These are phyloP conservation scores for Stylophora pistillata DNA, from an alignment of 64 coral and sea anemone species.

Conservation along the genomic window DNA sequence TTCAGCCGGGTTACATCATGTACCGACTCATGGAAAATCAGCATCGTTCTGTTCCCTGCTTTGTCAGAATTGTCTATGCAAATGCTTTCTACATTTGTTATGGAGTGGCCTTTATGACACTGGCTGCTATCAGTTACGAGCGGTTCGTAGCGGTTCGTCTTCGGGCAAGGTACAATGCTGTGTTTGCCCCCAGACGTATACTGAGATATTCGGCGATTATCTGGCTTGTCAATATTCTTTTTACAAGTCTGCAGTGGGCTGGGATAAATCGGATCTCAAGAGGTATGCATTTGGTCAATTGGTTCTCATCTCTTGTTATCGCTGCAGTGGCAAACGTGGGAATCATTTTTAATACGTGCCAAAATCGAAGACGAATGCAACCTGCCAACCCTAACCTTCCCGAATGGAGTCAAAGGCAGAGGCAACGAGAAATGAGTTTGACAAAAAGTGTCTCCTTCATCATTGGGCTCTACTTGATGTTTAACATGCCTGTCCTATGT, in stretches of 20 bases:
- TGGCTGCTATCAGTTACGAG: constrained; percentile 51
- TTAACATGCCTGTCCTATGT: constrained; percentile 64
- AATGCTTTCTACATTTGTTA: constrained; percentile 58
- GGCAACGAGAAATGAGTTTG: not conserved
- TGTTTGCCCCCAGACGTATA: constrained; percentile 11
- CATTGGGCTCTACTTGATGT: constrained; percentile 51
- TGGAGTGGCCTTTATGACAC: constrained; percentile 72
- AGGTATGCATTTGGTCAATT: constrained; percentile 13
- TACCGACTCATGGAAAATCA: constrained; percentile 56
- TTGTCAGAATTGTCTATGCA: constrained; percentile 42
- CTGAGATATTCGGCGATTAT: constrained; percentile 20
- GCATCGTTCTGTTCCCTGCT: constrained; percentile 47
- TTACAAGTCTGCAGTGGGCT: constrained; percentile 50
- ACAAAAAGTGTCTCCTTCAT: constrained; percentile 55
- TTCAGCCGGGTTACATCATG: constrained; percentile 36
- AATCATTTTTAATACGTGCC: constrained; percentile 12
- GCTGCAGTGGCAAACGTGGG: not conserved
- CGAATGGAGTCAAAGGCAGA: constrained; percentile 7
- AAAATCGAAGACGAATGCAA: not conserved
- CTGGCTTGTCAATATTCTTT: constrained; percentile 30
- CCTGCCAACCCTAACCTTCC: not conserved
- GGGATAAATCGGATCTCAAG: constrained; percentile 34
- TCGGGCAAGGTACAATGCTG: constrained; percentile 34
- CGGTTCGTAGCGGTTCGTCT: constrained; percentile 46
- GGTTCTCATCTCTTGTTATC: constrained; percentile 17